Base-by-base conservation (phyloP, 2,888 invertebrate genomes). In the Hecatera dysodea region DNA sequence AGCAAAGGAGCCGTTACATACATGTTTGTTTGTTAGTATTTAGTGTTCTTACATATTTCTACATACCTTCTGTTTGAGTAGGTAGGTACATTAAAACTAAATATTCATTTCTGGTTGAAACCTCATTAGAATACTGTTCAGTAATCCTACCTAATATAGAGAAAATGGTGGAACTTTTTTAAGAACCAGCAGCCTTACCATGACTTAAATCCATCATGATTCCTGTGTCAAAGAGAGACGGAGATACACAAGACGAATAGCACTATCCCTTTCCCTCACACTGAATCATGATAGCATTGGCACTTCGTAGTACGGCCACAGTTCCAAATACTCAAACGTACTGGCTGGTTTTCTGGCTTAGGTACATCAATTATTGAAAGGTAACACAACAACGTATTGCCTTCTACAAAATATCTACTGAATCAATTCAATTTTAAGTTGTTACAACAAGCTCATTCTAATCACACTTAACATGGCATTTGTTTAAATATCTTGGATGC, bases 401-500 rank as follows among this genome's bases (percentile, higher is more conserved):
- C n/a, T n/a, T n/a, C n/a, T n/a, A n/a, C 2, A 24, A 56, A n/a
- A 46, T 27, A n/a, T n/a, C n/a, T n/a, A 59, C 27, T 15, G 15
- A 27, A 17, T 44, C 0, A 61, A 59, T 53, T 48, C 12, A 42
- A 22, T 67, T 48, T 39, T 2, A 60, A 55, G 33, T 75, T 29
- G 22, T 52, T 29, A 24, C n/a, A 55, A 53, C 27, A 27, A 55
- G 9, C 57, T 53, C 39, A 73, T 67, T 67, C 39, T 61, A 39
- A 67, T 55, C 19, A 59, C 53, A 53, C 2, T 36, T 42, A 39
- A 46, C 52, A 55, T 36, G 22, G 27, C 36, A 72, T 62, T 63
- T 72, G 71, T 82, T 67, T 72, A 80, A 72, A 68, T 71, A 72
- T 55, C n/a, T 72, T 46, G 17, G n/a, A 11, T 56, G 69, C 3